phyloP scores from a whole-genome alignment of 2,797 vertebrate species.

The Poecilia gillii region DNA sequence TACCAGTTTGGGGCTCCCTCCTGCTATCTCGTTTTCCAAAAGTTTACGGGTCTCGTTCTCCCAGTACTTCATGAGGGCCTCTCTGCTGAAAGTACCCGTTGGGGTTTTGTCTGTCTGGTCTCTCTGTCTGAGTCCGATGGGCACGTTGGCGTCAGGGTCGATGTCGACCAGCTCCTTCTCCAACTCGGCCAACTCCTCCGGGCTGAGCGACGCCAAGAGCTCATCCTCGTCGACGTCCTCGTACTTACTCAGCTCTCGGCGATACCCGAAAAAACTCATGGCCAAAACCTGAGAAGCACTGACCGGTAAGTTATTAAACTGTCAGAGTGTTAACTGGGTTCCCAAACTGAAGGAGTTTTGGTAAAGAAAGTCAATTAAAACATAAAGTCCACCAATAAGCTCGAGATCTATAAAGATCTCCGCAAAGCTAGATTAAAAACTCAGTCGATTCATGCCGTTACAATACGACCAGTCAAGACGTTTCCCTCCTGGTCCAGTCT shows the following conservation, averaged over 20 bases:
- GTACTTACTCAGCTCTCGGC: conserved; percentile 95
- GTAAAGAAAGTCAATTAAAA: conserved; percentile 20
- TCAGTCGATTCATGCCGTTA: conserved; percentile 1
- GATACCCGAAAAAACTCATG: conserved; percentile 96
- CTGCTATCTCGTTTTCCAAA: conserved; percentile 88
- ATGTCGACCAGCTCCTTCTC: conserved; percentile 94
- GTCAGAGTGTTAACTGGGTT: conserved; percentile 12
- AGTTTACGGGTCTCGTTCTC: conserved; percentile 92
- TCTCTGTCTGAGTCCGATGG: conserved; percentile 92
- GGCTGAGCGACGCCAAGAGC: conserved; percentile 91
- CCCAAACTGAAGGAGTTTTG: not conserved
- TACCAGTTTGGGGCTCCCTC: conserved; percentile 73
- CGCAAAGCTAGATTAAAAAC: conserved; percentile 21
- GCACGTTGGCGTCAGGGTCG: conserved; percentile 89
- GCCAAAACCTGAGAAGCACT: conserved; percentile 25
- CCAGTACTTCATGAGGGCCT: conserved; percentile 95
- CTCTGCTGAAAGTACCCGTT: conserved; percentile 92
- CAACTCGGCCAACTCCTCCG: conserved; percentile 93
- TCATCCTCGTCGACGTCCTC: conserved; percentile 97
- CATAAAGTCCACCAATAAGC: conserved; percentile 16
- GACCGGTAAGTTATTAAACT: conserved; percentile 8
- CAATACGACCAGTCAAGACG: conserved; percentile 9
- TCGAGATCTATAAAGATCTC: conserved; percentile 17
- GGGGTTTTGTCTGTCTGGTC: conserved; percentile 95
- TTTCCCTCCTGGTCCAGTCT: conserved; percentile 35